phyloP scores from a whole-genome alignment of 2,113 vertebrate genomes.

The Corythaixoides concolor region DNA sequence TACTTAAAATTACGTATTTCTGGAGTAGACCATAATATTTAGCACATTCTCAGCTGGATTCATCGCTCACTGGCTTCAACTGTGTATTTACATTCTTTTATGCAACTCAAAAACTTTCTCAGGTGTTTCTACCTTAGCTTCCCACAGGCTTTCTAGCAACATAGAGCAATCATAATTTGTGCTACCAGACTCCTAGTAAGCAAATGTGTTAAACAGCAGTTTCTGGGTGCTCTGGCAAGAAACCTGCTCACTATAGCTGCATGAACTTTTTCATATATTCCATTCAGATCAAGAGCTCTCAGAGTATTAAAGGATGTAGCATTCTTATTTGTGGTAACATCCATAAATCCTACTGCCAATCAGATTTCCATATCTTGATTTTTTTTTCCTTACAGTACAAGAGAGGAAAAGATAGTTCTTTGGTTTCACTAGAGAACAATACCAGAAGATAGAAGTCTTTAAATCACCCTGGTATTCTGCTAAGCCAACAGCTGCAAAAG shows the following conservation, averaged over 20 bases:
- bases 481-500: not conserved
- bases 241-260: not conserved
- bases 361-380: not conserved
- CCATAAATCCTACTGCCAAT: fast-evolving
- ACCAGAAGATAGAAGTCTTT: not conserved
- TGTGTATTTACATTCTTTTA: not conserved
- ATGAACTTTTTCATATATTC: not conserved
- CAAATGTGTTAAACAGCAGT: not conserved
- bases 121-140: not conserved
- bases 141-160: not conserved
- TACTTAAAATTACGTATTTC: not conserved
- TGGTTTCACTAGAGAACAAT: not conserved
- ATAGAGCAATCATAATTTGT: not conserved
- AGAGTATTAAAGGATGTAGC: not conserved
- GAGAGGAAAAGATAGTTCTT: not conserved
- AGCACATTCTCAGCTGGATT: not conserved
- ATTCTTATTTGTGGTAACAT: not conserved
- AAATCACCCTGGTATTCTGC: not conserved
- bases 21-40: not conserved
- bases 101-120: not conserved
- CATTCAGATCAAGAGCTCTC: not conserved
- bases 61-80: not conserved
- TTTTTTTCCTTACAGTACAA: not conserved
- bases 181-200: not conserved
- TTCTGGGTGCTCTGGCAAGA: not conserved